Evolutionary conservation across 2,888 invertebrate genomes (phyloP), one percentile per base, ranked within the genome.

Genomic region (Panopea generosa): DNA sequence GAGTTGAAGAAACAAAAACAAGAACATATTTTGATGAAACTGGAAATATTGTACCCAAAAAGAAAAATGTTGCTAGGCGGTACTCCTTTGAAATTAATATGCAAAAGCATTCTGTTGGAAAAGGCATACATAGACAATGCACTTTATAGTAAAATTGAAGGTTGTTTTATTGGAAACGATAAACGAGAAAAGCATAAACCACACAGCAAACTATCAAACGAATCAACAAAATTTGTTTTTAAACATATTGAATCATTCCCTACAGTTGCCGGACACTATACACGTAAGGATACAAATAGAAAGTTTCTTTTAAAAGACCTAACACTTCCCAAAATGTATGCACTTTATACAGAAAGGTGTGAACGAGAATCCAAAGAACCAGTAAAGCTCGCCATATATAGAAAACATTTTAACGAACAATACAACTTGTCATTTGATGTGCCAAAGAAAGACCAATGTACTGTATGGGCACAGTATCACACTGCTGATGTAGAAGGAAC

Each of bases 371-470:
- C 33, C 4, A 33, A 11, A 33, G 6, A 33, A 33, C 33, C 33
- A 11, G 33, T 33, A 7, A 33, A 33, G 11, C 33, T 33, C 33
- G 4, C 11, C 4, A 33, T 33, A 47, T 18, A 22, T 75, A 76
- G 45, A 52, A 72, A 43, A n/a, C 53, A 14, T 14, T 77, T 73
- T 38, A 65, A 65, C 50, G 52, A 59, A 40, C 40, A 77, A 29
- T 76, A 57, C 33, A 76, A 80, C 40, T 66, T 66, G 4, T 76
- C 69, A 24, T 80, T 76, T 29, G 70, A 74, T 52, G 47, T 69
- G 45, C 74, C 79, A 43, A 79, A 76, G 47, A 80, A 76, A 24
- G 76, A 76, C 49, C 76, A 76, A 57, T 80, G 72, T 43, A 59
- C 55, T 29, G 45, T 33, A 20, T 80, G 80, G 60, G 59, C 43